phyloP scores from a whole-genome alignment of 2,888 invertebrate genomes.

The Euproctis similis region DNA sequence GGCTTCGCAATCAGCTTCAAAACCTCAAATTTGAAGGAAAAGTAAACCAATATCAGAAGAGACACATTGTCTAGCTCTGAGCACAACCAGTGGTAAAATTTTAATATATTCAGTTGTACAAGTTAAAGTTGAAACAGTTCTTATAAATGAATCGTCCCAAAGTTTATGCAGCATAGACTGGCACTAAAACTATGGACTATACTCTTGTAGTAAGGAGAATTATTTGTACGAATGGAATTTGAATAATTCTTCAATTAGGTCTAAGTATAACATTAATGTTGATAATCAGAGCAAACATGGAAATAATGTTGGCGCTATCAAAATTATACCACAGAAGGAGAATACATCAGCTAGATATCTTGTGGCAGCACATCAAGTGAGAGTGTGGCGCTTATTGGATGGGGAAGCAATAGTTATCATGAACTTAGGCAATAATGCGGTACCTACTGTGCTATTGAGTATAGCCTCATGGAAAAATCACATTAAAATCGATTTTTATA shows the following conservation, averaged over 20 bases:
- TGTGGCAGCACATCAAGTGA: conserved; percentile 57
- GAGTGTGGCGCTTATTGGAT: conserved; percentile 50
- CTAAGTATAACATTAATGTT: conserved; percentile 69
- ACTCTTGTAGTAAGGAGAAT: conserved; percentile 71
- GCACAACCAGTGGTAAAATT: conserved; percentile 82
- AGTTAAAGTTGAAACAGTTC: conserved; percentile 77
- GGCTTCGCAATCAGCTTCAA: conserved; percentile 62
- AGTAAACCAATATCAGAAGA: conserved; percentile 41
- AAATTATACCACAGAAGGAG: conserved; percentile 74
- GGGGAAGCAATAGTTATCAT: conserved; percentile 39
- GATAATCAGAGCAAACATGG: conserved; percentile 80
- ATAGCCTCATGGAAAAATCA: conserved; percentile 39
- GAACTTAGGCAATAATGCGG: conserved; percentile 52
- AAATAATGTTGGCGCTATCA: conserved; percentile 74
- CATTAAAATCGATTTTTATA: too few relatives aligned
- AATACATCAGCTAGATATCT: conserved; percentile 44
- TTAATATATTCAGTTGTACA: conserved; percentile 82
- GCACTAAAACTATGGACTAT: conserved; percentile 67
- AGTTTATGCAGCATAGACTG: conserved; percentile 73
- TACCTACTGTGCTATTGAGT: conserved; percentile 41
- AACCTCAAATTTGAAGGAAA: conserved; percentile 30
- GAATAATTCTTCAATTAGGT: conserved; percentile 54
- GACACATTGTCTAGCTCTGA: conserved; percentile 79
- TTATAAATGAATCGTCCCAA: conserved; percentile 53
- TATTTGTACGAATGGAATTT: conserved; percentile 76